Evolutionary conservation across 1,140 invertebrate species (phyloP), one percentile per base, ranked within the genome.

Genomic region (Nebria ingens): DNA sequence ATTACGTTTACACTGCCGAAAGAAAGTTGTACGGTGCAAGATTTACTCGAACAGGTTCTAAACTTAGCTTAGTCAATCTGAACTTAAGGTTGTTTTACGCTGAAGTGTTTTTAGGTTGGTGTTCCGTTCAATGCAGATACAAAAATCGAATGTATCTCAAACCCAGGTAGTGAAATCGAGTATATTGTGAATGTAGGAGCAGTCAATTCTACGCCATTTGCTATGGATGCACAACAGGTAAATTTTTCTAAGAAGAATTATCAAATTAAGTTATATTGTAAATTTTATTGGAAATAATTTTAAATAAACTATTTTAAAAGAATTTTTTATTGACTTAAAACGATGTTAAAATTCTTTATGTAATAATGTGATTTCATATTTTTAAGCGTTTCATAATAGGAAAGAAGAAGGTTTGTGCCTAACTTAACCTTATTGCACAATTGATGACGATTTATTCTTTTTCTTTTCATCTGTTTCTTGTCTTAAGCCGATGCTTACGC

Each of bases 1-100:
- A 87, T 88, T 40, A 87, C 85, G 1, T 88, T 88, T 62, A 86
- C 85, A 25, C 72, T 87, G 61, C 85, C 86, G 3, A 82, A 84
- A 60, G 85, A 88, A 64, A 84, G 83, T 57, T 88, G 86, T 66
- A 87, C 85, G 0, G 82, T 88, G 49, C 83, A 86, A 67, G 85
- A 88, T 74, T 77, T 88, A 56, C 68, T 88, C 49, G 84, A 87
- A 67, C 85, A 87, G 75, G 84, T 84, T 58, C 63, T 59, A n/a
- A n/a, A n/a, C n/a, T n/a, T n/a, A n/a, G n/a, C n/a, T n/a, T n/a
- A n/a, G n/a, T n/a, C n/a, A n/a, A n/a, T n/a, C n/a, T n/a, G n/a
- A n/a, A n/a, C n/a, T 13, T 42, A 19, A 54, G 3, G 9, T 34
- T 53, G 3, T 21, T 15, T 49, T 55, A 56, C 42, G 23, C 58